A percentile compares a stretch with the other conserved stretches of the same genome.
Conservation (phyloP, 2,797 vertebrate species). For the Lepus townsendii region DNA sequence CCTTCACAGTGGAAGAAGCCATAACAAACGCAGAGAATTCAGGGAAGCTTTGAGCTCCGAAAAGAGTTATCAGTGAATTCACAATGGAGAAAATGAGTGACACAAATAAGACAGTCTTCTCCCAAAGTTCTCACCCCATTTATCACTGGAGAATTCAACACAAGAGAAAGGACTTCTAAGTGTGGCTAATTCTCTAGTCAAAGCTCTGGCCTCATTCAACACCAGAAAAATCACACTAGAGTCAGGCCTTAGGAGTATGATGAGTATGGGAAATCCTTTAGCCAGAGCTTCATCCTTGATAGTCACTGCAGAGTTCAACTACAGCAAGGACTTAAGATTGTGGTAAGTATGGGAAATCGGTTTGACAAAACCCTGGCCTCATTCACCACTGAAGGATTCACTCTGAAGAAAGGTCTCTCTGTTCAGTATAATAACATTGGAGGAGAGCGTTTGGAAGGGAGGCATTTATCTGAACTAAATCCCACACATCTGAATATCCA, state of each 20-base stretch:
- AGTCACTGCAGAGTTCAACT: conserved; percentile 38
- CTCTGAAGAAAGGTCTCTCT: not conserved
- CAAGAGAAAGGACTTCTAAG: conserved; percentile 42
- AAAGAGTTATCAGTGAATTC: conserved; percentile 67
- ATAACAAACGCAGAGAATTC: not conserved
- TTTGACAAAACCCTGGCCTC: conserved; percentile 53
- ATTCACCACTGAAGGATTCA: not conserved
- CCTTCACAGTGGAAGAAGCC: not conserved
- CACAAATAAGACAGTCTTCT: conserved; percentile 57
- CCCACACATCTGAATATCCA: not conserved
- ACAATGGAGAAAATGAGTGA: conserved; percentile 26
- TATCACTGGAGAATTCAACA: conserved; percentile 66
- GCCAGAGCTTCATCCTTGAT: conserved; percentile 42
- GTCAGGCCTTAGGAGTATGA: not conserved
- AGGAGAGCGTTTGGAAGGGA: not conserved
- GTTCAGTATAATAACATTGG: not conserved
- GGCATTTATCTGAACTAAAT: not conserved
- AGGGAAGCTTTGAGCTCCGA: conserved; percentile 60
- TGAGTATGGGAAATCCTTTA: conserved; percentile 60
- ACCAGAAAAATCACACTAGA: conserved; percentile 51
- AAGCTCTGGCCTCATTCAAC: conserved; percentile 59
- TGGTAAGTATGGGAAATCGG: conserved; percentile 29
- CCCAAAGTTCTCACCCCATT: conserved; percentile 55
- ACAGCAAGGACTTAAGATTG: conserved; percentile 23
- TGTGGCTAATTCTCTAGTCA: conserved; percentile 46